These are phyloP conservation scores for Crotalus helleri DNA, from an alignment of 2,113 vertebrate species.

Conservation along the genomic window DNA sequence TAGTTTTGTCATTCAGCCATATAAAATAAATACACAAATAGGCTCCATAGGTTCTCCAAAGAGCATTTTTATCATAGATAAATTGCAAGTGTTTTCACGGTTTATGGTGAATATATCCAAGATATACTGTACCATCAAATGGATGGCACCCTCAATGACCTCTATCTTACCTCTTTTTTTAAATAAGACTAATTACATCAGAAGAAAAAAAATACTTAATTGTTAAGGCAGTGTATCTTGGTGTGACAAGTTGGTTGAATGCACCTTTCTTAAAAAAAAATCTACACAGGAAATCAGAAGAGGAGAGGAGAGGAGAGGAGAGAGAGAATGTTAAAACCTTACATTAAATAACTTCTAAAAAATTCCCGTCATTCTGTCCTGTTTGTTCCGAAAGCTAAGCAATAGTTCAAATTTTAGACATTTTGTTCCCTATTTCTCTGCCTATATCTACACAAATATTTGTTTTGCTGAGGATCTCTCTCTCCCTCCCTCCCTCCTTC, in stretches of 20 bases:
- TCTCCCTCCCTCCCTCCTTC: not conserved
- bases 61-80: not conserved
- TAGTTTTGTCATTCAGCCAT: not conserved
- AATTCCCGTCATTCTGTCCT: not conserved
- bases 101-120: not conserved
- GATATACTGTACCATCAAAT: too few relatives aligned
- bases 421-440: not conserved
- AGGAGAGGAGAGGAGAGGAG: not conserved
- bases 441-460: not conserved
- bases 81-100: not conserved
- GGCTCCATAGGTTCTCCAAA: not conserved
- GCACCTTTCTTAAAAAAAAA: not conserved
- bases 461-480: not conserved
- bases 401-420: not conserved
- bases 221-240: not conserved
- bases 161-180: accelerated
- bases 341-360: not conserved
- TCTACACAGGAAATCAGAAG: not conserved
- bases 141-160: not conserved
- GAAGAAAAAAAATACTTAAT: not conserved
- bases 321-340: not conserved
- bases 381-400: not conserved
- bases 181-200: not conserved
- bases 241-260: not conserved
- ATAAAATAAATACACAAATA: not conserved